phyloP scores from a whole-genome alignment of 2,888 invertebrate species.

The Cataglyphis albicans region DNA sequence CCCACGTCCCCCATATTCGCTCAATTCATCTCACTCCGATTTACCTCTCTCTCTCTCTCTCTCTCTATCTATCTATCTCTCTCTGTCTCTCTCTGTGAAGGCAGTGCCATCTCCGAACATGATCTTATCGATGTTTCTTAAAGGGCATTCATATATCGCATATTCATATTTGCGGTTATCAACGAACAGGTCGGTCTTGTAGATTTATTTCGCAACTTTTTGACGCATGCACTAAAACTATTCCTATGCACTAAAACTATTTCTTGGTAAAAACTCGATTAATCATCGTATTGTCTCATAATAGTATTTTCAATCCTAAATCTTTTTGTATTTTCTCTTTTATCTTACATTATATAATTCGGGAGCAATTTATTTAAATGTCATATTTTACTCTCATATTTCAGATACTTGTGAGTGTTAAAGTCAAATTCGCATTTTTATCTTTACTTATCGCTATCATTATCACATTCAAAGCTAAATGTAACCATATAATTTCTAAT shows the following conservation, averaged over 20 bases:
- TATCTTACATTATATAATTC: background rate
- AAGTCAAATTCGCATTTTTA: background rate
- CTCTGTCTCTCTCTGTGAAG: background rate
- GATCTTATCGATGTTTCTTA: constrained; percentile 36
- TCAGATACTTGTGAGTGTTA: background rate
- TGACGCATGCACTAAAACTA: background rate
- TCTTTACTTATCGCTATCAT: background rate
- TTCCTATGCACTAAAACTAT: background rate
- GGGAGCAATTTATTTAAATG: background rate
- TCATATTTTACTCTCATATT: background rate
- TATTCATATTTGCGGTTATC: constrained; percentile 2
- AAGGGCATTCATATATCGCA: constrained; percentile 11
- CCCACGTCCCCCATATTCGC: constrained; percentile 41
- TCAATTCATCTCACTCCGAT: constrained; percentile 57
- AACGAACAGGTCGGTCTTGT: constrained; percentile 1
- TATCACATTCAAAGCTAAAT: background rate
- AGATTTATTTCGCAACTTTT: background rate
- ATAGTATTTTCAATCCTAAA: background rate
- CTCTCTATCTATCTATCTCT: too few species aligned
- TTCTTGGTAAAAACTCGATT: background rate
- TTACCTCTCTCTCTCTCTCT: background rate
- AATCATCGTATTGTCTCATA: background rate
- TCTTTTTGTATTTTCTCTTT: background rate
- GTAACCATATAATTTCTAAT: background rate
- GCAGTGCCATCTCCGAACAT: constrained; percentile 43